Conservation (phyloP, 2,113 vertebrate genomes). For the Myiagra hebetior region DNA sequence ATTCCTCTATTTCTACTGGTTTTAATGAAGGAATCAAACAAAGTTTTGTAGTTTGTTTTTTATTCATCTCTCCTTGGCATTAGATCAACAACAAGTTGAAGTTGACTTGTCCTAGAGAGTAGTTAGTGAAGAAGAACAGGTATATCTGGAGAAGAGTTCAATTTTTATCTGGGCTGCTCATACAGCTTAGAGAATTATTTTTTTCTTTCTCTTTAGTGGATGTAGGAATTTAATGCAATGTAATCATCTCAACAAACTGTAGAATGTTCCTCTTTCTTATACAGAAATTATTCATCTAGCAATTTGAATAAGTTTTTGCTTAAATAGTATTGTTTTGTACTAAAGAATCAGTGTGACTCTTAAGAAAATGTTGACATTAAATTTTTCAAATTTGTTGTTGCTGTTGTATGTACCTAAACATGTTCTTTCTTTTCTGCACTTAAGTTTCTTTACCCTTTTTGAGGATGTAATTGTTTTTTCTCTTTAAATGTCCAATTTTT, state of each 20-base stretch:
- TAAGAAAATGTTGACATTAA: neutral
- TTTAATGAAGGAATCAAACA: neutral
- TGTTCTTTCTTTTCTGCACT: neutral
- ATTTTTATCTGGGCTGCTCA: neutral
- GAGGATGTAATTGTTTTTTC: neutral
- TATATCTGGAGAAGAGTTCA: neutral
- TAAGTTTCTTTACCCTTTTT: neutral
- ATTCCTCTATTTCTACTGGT: neutral
- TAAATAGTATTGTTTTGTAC: neutral
- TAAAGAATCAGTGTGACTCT: neutral
- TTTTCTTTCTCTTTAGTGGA: neutral
- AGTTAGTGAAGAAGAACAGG: neutral
- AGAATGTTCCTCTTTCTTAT: neutral
- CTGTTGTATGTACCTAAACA: rapidly evolving
- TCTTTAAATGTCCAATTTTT: neutral
- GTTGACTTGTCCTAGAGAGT: neutral
- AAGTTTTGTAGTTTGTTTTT: neutral
- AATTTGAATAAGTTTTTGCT: rapidly evolving
- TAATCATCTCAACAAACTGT: neutral
- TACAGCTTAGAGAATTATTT: neutral
- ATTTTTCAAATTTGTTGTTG: neutral
- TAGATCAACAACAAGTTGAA: neutral
- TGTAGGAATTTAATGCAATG: rapidly evolving
- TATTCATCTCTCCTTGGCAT: neutral
- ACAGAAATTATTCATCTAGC: neutral